Evolutionary conservation across 2,797 vertebrate species (phyloP).

Genomic region (Gymnothorax reevesii): DNA sequence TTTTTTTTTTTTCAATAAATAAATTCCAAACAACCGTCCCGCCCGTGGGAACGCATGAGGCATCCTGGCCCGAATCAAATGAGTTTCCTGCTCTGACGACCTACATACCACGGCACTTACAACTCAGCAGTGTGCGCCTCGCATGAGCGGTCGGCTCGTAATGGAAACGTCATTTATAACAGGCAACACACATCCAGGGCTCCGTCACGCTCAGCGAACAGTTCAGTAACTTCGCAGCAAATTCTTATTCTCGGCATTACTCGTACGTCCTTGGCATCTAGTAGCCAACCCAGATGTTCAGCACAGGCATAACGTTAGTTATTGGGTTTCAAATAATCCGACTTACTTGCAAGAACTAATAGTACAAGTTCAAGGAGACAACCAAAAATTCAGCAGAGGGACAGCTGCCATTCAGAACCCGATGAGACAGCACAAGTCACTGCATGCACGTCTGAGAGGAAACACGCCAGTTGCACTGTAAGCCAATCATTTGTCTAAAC

Average conservation of each 20-base stretch:
- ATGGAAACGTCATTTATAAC: neutral
- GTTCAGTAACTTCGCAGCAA: neutral
- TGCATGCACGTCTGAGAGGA: conserved; percentile 13
- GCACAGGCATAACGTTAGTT: neutral
- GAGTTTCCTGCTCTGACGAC: conserved; percentile 6
- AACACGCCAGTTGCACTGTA: neutral
- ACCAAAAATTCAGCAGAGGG: neutral
- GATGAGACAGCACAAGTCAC: neutral
- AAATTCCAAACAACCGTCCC: neutral
- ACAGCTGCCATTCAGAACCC: neutral
- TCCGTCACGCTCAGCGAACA: neutral
- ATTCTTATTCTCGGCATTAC: neutral
- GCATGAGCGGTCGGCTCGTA: neutral
- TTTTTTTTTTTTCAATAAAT: neutral
- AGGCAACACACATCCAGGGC: neutral
- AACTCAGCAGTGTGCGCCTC: conserved; percentile 2
- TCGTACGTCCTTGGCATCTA: conserved; percentile 1
- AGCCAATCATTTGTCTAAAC: neutral
- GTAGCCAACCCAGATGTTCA: neutral
- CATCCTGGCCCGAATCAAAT: conserved; percentile 7
- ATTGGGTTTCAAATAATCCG: neutral
- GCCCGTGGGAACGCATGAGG: conserved; percentile 5
- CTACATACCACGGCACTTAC: neutral
- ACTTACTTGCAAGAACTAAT: neutral
- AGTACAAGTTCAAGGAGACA: neutral